Base-by-base conservation (phyloP, 1,140 invertebrate genomes). In the Bombus ignitus region DNA sequence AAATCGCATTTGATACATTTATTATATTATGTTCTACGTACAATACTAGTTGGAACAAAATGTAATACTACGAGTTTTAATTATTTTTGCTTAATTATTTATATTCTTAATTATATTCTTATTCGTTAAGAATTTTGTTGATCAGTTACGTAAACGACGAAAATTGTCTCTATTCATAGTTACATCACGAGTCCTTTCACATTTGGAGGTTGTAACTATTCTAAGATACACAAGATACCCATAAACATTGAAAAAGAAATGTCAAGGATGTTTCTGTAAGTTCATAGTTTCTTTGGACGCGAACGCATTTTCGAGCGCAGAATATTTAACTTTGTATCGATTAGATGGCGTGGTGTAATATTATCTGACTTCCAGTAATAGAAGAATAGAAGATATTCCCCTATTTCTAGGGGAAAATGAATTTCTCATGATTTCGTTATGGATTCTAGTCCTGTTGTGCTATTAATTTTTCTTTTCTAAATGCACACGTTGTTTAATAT, bases 381-480 rank as follows among this genome's bases (percentile, higher is more conserved):
- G 32, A 37, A n/a, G 47, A 53, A 53, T 53, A 53, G 47, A 53
- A 53, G 5, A 22, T 8, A 53, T 53, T 53, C 47, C 18, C 5
- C 18, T 22, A 53, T 5, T 72, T 77, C 22, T 4, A n/a, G 72
- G 15, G 5, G 42, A 32, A 47, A 62, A 65, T 66, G 22, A 25
- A 32, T n/a, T 72, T 73, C 3, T 5, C 12, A 53, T 80, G 70
- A 57, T 81, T 85, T 81, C 25, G 10, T 57, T 35, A 65, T 71
- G 28, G 22, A 53, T 66, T 42, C 1, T 32, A 25, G 18, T 73
- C 4, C 68, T 39, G 57, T 86, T 73, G 44, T 72, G 37, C 75
- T n/a, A 77, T 89, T 86, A 89, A 89, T 89, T 89, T 87, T 82
- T 86, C 76, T 75, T 28, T 22, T 81, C 39, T 62, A 86, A 86